phyloP scores from a whole-genome alignment of 2,797 vertebrate species.

The Brachymystax lenok region DNA sequence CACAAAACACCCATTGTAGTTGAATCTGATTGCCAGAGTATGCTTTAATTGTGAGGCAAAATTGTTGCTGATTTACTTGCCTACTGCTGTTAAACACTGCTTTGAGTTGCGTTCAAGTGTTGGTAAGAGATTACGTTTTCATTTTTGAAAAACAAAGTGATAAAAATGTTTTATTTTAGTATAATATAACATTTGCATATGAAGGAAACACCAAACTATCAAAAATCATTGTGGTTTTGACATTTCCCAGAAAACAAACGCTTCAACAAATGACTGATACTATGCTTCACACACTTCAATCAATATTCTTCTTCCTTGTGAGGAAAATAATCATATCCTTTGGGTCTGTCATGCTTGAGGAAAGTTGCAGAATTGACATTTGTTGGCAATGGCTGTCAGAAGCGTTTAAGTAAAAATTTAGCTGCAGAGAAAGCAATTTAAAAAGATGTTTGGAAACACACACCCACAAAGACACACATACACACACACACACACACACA shows the following conservation, averaged over 20 bases:
- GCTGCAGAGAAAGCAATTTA: conserved; percentile 36
- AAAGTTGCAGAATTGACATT: conserved; percentile 36
- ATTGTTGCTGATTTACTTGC: conserved; percentile 29
- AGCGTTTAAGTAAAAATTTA: conserved; percentile 36
- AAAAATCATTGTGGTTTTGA: too few species aligned
- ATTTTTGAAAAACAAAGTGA: neutral
- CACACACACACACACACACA: neutral
- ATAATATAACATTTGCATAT: too few species aligned
- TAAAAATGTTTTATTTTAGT: neutral
- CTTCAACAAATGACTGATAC: neutral
- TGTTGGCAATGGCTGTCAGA: conserved; percentile 46
- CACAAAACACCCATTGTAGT: conserved; percentile 26
- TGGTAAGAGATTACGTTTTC: neutral
- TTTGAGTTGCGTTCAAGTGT: conserved; percentile 25
- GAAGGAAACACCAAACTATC: too few species aligned
- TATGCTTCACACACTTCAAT: neutral
- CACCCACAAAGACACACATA: neutral
- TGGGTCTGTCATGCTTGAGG: neutral
- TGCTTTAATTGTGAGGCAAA: conserved; percentile 50
- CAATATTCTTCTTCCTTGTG: neutral
- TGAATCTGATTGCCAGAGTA: conserved; percentile 49
- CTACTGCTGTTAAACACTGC: conserved; percentile 2
- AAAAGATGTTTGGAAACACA: conserved; percentile 34
- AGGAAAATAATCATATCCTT: neutral
- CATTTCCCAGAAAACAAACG: neutral